These are phyloP conservation scores for Drosophila infuscata DNA, from an alignment of 2,888 invertebrate genomes.

Conservation along the genomic window DNA sequence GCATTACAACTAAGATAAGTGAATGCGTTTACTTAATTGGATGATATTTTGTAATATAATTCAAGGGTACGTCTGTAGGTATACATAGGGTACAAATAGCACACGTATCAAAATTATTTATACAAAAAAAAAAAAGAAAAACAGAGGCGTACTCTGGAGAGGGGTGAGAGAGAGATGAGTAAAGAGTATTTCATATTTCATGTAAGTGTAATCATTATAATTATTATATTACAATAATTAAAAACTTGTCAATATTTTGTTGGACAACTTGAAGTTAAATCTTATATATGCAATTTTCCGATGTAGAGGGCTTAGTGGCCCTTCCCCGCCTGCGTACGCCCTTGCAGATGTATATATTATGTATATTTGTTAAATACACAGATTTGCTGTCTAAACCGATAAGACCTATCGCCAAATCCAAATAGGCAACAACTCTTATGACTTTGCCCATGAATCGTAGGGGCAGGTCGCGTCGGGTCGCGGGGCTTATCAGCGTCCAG, in stretches of 20 bases:
- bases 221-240: background rate
- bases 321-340: background rate
- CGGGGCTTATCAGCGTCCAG: conserved; percentile 29
- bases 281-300: background rate
- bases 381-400: conserved; percentile 20
- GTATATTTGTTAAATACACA: background rate
- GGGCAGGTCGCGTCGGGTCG: conserved; percentile 13
- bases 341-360: background rate
- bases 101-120: background rate
- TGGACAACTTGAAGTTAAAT: background rate
- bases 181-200: background rate
- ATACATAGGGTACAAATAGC: background rate
- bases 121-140: background rate
- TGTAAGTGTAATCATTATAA: background rate
- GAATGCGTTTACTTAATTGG: background rate
- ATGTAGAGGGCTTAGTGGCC: background rate
- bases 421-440: conserved; percentile 29
- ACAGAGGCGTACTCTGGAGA: background rate
- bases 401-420: conserved; percentile 32
- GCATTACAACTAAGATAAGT: background rate
- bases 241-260: background rate
- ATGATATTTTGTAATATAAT: background rate
- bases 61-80: background rate
- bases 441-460: conserved; percentile 33
- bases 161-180: background rate